These are phyloP conservation scores for Colostygia pectinataria DNA, from an alignment of 2,888 invertebrate genomes.

Conservation along the genomic window DNA sequence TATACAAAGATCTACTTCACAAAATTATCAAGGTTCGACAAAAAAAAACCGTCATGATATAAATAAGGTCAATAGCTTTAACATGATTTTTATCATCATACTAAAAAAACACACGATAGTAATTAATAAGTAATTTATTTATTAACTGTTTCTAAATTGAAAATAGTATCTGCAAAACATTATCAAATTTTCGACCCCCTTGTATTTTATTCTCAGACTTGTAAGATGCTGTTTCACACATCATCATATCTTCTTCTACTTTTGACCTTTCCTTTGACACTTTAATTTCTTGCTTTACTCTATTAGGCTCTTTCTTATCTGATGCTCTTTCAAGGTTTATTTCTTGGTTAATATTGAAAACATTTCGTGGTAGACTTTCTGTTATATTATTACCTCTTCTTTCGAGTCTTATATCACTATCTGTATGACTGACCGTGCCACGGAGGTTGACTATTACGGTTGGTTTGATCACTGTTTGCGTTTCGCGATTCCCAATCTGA, in stretches of 20 bases:
- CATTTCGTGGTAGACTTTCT: constrained; percentile 52
- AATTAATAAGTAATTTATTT: too few relatives aligned
- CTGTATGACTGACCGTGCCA: constrained; percentile 65
- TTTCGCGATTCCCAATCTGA: constrained; percentile 74
- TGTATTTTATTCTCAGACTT: constrained; percentile 45
- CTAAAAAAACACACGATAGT: too few relatives aligned
- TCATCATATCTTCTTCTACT: constrained; percentile 62
- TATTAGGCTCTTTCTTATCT: constrained; percentile 38
- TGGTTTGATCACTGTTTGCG: constrained; percentile 74
- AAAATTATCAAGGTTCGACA: too few relatives aligned
- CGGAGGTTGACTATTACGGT: constrained; percentile 76
- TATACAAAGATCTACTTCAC: too few relatives aligned
- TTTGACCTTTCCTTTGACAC: constrained; percentile 42
- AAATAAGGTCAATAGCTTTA: too few relatives aligned
- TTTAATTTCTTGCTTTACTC: constrained; percentile 51
- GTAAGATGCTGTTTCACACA: constrained; percentile 55
- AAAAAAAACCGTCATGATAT: too few relatives aligned
- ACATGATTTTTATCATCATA: too few relatives aligned
- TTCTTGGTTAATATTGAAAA: constrained; percentile 77
- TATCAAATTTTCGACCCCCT: constrained; percentile 50
- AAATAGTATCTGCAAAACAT: constrained; percentile 65
- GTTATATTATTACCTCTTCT: constrained; percentile 53
- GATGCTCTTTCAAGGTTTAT: constrained; percentile 60
- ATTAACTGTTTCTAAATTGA: constrained; percentile 44
- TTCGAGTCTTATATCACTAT: constrained; percentile 66